Percentiles rank a stretch among this genome's conserved stretches.
phyloP scores from a whole-genome alignment of 2,888 invertebrate species.

The Cerastis leucographa region DNA sequence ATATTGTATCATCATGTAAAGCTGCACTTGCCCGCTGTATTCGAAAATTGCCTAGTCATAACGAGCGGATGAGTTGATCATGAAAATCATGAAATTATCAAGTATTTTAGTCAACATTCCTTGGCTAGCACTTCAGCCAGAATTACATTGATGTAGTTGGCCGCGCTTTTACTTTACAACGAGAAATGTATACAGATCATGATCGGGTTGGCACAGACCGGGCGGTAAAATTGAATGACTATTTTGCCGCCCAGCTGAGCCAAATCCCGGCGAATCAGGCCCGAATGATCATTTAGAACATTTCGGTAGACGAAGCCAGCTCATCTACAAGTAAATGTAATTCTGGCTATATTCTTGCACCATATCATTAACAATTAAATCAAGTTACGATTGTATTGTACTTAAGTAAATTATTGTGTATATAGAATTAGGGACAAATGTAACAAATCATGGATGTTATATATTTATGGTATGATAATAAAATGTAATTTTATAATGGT shows the following conservation, averaged over 20 bases:
- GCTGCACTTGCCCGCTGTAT: conserved; percentile 80
- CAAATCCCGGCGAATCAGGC: neutral
- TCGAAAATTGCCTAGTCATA: conserved; percentile 87
- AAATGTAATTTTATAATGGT: conserved; percentile 59
- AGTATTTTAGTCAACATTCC: conserved; percentile 67
- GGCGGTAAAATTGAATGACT: neutral
- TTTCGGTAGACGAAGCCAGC: neutral
- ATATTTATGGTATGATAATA: conserved; percentile 70
- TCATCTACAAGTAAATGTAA: conserved; percentile 35
- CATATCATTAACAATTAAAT: conserved; percentile 70
- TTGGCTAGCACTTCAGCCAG: conserved; percentile 60
- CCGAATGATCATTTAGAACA: neutral
- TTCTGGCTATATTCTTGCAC: conserved; percentile 61
- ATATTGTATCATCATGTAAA: conserved; percentile 56
- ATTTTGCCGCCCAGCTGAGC: neutral
- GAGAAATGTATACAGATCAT: neutral
- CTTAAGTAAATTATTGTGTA: conserved; percentile 85
- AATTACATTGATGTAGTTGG: conserved; percentile 44
- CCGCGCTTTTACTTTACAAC: neutral
- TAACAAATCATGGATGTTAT: conserved; percentile 70
- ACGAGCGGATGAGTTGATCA: conserved; percentile 76
- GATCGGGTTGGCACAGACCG: neutral
- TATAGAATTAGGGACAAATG: conserved; percentile 71
- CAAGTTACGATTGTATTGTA: conserved; percentile 75
- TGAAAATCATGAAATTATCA: conserved; percentile 64